Evolutionary conservation across 2,888 invertebrate species (phyloP).

Genomic region (Nomada flava): DNA sequence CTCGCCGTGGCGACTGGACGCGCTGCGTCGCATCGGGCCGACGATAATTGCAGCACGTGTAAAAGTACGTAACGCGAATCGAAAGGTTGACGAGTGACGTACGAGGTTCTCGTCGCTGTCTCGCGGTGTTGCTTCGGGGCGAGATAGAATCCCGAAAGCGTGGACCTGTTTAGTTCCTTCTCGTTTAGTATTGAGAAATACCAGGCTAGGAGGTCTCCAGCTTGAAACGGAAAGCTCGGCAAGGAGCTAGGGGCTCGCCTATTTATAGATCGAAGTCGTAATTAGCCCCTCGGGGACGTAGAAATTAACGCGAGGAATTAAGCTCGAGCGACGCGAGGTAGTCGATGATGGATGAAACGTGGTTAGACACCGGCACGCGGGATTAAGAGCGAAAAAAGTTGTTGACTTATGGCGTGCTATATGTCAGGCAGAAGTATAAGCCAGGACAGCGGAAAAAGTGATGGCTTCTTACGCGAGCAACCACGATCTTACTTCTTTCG

Average conservation of each 20-base stretch:
- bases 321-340: conserved; percentile 37
- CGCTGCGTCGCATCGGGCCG: neutral
- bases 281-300: conserved; percentile 58
- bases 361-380: conserved; percentile 26
- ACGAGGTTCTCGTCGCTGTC: neutral
- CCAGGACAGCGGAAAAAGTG: neutral
- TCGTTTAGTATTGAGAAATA: neutral
- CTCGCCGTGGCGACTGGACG: conserved; percentile 11
- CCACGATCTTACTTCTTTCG: neutral
- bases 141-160: neutral
- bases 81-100: no score
- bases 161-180: neutral
- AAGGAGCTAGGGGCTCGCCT: conserved; percentile 17
- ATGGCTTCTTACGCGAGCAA: neutral
- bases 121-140: neutral
- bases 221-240: no score
- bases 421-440: neutral
- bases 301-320: conserved; percentile 59
- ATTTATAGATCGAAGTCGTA: conserved; percentile 55
- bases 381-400: conserved; percentile 19
- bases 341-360: conserved; percentile 54
- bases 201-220: neutral
- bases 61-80: no score
- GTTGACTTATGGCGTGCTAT: conserved; percentile 23
- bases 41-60: no score